Conservation (phyloP, 2,797 vertebrate genomes). For the Gambusia yucatana region DNA sequence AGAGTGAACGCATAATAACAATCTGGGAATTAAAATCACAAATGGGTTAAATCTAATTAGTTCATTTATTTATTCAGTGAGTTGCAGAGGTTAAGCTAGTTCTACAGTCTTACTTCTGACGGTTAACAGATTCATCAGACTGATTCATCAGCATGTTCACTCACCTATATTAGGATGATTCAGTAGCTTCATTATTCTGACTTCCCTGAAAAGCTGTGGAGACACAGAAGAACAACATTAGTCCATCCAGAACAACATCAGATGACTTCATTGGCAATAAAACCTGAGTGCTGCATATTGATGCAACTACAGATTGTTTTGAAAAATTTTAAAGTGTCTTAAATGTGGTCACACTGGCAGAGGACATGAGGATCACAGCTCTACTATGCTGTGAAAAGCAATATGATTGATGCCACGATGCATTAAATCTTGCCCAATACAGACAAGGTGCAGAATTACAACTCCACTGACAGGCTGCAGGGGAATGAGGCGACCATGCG, state of each 20-base stretch:
- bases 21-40: neutral
- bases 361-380: constrained; percentile 33
- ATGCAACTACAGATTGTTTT: constrained; percentile 3
- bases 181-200: constrained; percentile 96
- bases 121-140: neutral
- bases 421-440: constrained; percentile 44
- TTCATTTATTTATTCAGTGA: neutral
- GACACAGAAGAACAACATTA: constrained; percentile 58
- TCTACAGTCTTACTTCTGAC: constrained; percentile 5
- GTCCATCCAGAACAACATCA: constrained; percentile 8
- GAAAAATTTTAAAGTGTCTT: constrained; percentile 15
- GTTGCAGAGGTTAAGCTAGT: constrained; percentile 4
- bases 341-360: constrained; percentile 33
- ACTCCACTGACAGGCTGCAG: constrained; percentile 41
- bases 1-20: neutral
- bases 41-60: neutral
- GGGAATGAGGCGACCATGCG: constrained; percentile 16
- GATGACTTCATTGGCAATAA: constrained; percentile 23
- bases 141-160: constrained; percentile 44
- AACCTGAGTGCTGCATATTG: neutral
- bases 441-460: constrained; percentile 58
- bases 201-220: constrained; percentile 94
- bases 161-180: constrained; percentile 97
- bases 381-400: constrained; percentile 42
- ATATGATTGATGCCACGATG: constrained; percentile 21